These are phyloP conservation scores for Poicephalus meyeri DNA, from an alignment of 2,113 vertebrate species.

Conservation along the genomic window DNA sequence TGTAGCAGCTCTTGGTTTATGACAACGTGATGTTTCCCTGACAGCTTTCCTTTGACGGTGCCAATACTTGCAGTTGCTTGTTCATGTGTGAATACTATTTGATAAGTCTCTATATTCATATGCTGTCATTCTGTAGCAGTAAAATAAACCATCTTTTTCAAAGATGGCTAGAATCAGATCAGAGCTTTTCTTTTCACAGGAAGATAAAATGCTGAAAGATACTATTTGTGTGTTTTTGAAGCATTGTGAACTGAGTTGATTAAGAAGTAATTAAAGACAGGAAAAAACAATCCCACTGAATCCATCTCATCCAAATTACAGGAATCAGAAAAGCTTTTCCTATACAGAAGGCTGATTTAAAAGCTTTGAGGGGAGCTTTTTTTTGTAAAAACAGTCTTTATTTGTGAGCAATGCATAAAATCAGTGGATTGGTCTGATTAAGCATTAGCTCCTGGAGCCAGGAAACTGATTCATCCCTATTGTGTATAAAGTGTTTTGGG, in stretches of 20 bases:
- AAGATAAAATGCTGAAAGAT: slow-evolving; percentile 16
- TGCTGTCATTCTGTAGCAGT: background rate
- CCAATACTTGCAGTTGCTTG: slow-evolving; percentile 2
- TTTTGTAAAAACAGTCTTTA: background rate
- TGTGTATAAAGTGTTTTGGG: background rate
- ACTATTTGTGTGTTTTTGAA: background rate
- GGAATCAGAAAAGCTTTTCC: slow-evolving; percentile 14
- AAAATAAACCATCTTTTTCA: slow-evolving; percentile 26
- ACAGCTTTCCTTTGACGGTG: background rate
- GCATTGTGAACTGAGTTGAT: slow-evolving; percentile 16
- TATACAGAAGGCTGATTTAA: background rate
- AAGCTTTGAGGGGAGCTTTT: background rate
- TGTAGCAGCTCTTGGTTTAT: background rate
- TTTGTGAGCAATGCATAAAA: background rate
- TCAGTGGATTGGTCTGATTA: background rate
- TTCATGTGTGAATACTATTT: slow-evolving; percentile 2
- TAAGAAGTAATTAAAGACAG: slow-evolving; percentile 60
- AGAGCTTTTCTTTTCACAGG: slow-evolving; percentile 9
- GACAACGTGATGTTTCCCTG: background rate
- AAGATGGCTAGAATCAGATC: slow-evolving; percentile 2
- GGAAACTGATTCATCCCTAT: background rate
- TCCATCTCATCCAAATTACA: slow-evolving; percentile 17
- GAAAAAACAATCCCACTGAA: slow-evolving; percentile 39
- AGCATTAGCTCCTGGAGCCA: background rate
- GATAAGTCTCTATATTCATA: background rate